Evolutionary conservation across 2,888 invertebrate species (phyloP), one percentile per base, ranked within the genome.

Genomic region (Rhorus exstirpatorius): DNA sequence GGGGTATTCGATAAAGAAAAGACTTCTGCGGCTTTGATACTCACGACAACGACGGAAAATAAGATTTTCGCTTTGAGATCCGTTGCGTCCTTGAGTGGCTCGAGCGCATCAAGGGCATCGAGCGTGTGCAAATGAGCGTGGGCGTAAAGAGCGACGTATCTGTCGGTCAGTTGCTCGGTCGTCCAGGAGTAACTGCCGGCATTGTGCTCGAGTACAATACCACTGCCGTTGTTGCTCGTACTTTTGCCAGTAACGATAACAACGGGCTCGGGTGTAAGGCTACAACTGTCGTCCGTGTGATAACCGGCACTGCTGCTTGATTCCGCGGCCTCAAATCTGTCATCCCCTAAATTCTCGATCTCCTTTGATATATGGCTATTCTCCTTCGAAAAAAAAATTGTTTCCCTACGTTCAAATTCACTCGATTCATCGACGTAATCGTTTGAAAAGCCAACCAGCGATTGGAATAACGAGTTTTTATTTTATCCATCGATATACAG

Each of bases 21-120:
- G n/a, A n/a, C n/a, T n/a, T n/a, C n/a, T n/a, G n/a, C n/a, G n/a
- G n/a, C n/a, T 26, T n/a, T 46, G 72, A 35, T 87, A 95, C 97
- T 96, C 93, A 99, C 99, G 94, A 99, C 99, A 87, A 98, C 96
- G 79, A 98, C 97, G 79, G 98, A 99, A 94, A 99, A 99, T 85
- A 99, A 95, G 86, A 99, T 97, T 94, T 99, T 99, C 89, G 97
- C 96, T 94, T 99, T 99, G 85, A 99, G 95, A 90, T 98, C 97
- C 80, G 97, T 96, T 12, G 97, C 97, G 86, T 97, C 96, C 74
- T 95, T 95, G 76, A 99, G 95, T 84, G 97, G 97, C 8, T 96
- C 96, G 79, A 99, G 94, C 35, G 95, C 95, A 87, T 97, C 96
- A 81, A 99, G 94, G 8, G 98, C 97, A 87, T 98, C 97, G 88